Evolutionary conservation across 2,888 invertebrate species (phyloP), one percentile per base, ranked within the genome.

Genomic region (Germaria angustata): DNA sequence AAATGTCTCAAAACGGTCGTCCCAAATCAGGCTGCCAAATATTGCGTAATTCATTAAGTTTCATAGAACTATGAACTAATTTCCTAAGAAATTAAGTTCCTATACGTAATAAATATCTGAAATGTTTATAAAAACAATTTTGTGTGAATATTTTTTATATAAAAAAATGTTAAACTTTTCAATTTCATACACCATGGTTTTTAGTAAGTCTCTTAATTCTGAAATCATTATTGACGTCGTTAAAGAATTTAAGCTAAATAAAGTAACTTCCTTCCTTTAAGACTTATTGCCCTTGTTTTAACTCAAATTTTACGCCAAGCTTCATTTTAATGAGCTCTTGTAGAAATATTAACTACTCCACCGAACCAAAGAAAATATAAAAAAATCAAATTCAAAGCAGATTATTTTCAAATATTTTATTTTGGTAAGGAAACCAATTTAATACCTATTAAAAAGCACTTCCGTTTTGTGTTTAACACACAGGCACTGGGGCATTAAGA

Each of bases 371-470:
- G 3, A 49, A 36, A 65, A 46, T 7, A 13, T 9, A 28, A 41
- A 32, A 32, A 59, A 51, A 9, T 5, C n/a, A 28, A 57, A 34
- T 57, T 44, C 15, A 2, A 24, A 36, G 24, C 46, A 63, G 61
- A 69, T 69, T 63, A 63, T 71, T 77, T 78, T 71, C 61, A 78
- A 78, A 71, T 63, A 65, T 32, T 44, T 73, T 7, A 20, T 71
- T 75, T 65, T 44, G 41, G n/a, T 44, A 11, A 63, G 75, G 68
- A 75, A 82, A 71, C 65, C 79, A 79, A 82, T 82, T 81, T 81
- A 78, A 81, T 68, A 61, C 81, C 61, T 77, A 81, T 82, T 82
- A 82, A 82, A 69, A 71, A 44, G 51, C 82, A 75, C 75, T 79
- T 82, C 82, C 82, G 79, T 66, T 79, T 65, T 24, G 20, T 78